These are phyloP conservation scores for Chironomus tepperi DNA, from an alignment of 1,140 invertebrate genomes.

Conservation along the genomic window DNA sequence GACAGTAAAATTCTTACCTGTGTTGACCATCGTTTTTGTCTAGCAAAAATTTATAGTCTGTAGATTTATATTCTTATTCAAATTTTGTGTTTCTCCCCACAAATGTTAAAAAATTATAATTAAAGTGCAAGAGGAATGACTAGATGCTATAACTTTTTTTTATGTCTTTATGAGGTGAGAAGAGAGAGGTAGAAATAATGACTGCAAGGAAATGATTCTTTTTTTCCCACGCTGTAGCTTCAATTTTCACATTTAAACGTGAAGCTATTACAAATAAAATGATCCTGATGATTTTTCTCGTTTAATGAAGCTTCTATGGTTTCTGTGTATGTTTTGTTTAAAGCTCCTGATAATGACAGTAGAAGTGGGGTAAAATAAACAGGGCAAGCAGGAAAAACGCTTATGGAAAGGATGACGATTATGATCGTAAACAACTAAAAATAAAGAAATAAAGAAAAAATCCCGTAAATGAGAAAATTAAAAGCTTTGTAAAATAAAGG, in stretches of 20 bases:
- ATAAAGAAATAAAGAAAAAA: too few relatives aligned
- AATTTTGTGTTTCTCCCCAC: neutral
- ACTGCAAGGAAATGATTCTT: neutral
- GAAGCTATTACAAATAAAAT: neutral
- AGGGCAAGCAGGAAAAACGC: too few relatives aligned
- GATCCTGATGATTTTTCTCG: neutral
- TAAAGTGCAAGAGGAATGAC: neutral
- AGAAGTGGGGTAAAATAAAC: neutral
- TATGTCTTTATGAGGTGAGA: neutral
- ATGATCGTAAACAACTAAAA: too few relatives aligned
- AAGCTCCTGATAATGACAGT: neutral
- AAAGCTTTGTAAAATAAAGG: too few relatives aligned
- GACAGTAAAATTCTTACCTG: slow-evolving; percentile 1
- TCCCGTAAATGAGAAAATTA: too few relatives aligned
- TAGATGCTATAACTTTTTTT: neutral
- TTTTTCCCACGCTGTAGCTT: neutral
- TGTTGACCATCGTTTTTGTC: neutral
- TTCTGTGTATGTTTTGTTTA: neutral
- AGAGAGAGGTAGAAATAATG: neutral
- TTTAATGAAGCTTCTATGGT: neutral
- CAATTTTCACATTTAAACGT: neutral
- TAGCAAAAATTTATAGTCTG: neutral
- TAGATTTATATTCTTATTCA: neutral
- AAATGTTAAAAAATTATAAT: neutral
- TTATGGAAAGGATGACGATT: too few relatives aligned